Evolutionary conservation across 53 echinoderm and acorn worm species (phyloP), one percentile per base, ranked within the genome.

Genomic region (Actinopyga echinites): DNA sequence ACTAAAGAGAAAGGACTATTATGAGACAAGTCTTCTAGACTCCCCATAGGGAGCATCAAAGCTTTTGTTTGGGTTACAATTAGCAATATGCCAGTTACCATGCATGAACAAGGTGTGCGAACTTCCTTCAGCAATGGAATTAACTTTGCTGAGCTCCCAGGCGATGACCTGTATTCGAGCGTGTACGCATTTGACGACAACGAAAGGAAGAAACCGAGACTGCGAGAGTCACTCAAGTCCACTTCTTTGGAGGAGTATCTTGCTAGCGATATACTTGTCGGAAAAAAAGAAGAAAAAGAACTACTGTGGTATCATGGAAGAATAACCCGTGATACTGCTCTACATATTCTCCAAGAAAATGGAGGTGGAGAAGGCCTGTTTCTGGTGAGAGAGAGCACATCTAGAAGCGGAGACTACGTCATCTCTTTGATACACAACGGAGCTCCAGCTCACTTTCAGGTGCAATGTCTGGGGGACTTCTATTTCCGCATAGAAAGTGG

Each of bases 401-500:
- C 89, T 64, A 84, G 91, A 11, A 80, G 61, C 24, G 96, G 96
- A 1, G 96, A 96, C 32, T 96, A 89, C 34, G 96, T 96, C 24
- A 85, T 96, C 24, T 96, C 96, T 11, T 74, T 95, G n/a, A 84
- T 96, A 23, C 93, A 94, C 82, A 88, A 90, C n/a, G 67, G 30
- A 0, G 83, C 82, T 13, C 92, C 96, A 30, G 93, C 94, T 58
- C 96, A 95, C 83, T 94, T 96, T 43, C 96, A 93, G 78, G 89
- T 96, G 19, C 96, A 96, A 83, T 93, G 93, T 81, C 82, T 93
- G 65, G 93, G 93, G 1, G 96, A 96, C 80, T 92, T 93, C 69
- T 94, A 94, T 42, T 93, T 89, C 43, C 89, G 91, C 61, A 94
- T 96, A 30, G 96, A 96, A 59, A 93, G 92, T 52, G 96, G 96